Evolutionary conservation across 2,113 vertebrate species (phyloP).

Genomic region (Papio anubis): DNA sequence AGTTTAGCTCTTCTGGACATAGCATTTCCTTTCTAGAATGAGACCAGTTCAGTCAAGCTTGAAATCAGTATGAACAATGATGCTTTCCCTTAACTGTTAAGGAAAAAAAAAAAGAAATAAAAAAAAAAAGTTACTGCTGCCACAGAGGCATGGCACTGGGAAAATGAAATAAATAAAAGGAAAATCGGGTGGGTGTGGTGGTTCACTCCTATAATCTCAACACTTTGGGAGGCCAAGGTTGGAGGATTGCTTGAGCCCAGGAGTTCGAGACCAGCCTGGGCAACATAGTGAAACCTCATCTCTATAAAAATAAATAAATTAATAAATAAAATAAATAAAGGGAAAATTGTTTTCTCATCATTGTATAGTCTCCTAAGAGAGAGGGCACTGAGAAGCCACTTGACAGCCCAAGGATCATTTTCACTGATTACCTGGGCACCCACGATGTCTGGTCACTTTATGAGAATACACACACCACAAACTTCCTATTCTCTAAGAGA

Average conservation of each 20-base stretch:
- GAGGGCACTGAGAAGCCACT: neutral
- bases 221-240: too few relatives aligned
- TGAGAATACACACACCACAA: neutral
- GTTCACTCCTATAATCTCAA: too few relatives aligned
- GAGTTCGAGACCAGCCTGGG: too few relatives aligned
- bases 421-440: neutral
- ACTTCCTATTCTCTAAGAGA: neutral
- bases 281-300: too few relatives aligned
- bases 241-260: too few relatives aligned
- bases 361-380: slow-evolving; percentile 72
- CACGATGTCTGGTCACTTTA: neutral
- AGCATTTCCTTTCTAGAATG: slow-evolving; percentile 58
- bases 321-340: slow-evolving; percentile 8
- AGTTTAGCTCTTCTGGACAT: slow-evolving; percentile 5
- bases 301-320: neutral
- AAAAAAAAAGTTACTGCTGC: slow-evolving; percentile 60
- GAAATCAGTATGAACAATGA: slow-evolving; percentile 15
- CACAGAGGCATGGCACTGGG: neutral
- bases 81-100: slow-evolving; percentile 10
- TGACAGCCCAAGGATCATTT: neutral
- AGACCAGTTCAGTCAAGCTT: slow-evolving; percentile 40
- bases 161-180: slow-evolving; percentile 24
- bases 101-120: neutral
- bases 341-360: neutral
- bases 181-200: neutral